phyloP scores from a whole-genome alignment of 2,888 invertebrate species.

The Epirrita christyi region DNA sequence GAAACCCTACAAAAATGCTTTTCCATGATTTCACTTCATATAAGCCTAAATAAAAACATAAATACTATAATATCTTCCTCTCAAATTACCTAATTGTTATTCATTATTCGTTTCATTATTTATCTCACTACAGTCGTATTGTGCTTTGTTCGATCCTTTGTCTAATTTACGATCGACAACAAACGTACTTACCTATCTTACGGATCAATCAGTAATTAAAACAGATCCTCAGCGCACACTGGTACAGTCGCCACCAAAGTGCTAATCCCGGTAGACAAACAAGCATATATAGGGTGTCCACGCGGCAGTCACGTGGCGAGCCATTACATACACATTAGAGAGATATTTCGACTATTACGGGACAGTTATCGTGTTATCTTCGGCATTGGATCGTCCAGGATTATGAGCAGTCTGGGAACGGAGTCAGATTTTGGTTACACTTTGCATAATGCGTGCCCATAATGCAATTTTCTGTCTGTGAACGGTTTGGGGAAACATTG shows the following conservation, averaged over 20 bases:
- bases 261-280: constrained; percentile 78
- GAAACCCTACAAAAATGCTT: no score
- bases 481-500: no score
- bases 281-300: constrained; percentile 51
- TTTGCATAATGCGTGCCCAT: constrained; percentile 10
- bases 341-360: constrained; percentile 74
- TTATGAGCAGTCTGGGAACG: constrained; percentile 66
- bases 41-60: no score
- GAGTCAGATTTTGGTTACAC: constrained; percentile 28
- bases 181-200: constrained; percentile 62
- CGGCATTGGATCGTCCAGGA: constrained; percentile 63
- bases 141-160: constrained; percentile 53
- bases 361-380: constrained; percentile 77
- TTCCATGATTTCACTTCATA: no score
- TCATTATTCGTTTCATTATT: constrained; percentile 41
- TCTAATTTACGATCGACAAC: constrained; percentile 68
- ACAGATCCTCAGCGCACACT: constrained; percentile 31
- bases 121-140: constrained; percentile 37
- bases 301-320: constrained; percentile 64
- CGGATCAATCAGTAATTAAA: constrained; percentile 79
- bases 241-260: constrained; percentile 67
- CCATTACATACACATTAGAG: constrained; percentile 76
- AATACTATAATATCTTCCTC: background rate
- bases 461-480: no score
- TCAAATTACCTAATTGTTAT: constrained; percentile 38